Conservation (phyloP, 2,888 invertebrate species). For the Caenorhabditis sp. region DNA sequence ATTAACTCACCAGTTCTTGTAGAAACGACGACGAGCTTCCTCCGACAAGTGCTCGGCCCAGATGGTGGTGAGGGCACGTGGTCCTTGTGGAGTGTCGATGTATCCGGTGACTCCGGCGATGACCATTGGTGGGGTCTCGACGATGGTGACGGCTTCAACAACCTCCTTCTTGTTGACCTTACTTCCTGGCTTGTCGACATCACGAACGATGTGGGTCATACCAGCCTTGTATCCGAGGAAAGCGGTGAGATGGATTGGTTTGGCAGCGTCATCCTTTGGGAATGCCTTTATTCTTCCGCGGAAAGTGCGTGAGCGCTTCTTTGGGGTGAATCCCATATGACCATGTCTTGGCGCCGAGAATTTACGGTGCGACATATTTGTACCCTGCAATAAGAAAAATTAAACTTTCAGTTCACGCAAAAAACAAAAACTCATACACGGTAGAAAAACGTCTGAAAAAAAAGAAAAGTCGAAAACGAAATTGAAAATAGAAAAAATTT, state of each 20-base stretch:
- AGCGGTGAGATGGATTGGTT: constrained; percentile 91
- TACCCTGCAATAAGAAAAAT: constrained; percentile 31
- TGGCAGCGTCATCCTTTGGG: constrained; percentile 90
- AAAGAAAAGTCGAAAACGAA: not conserved
- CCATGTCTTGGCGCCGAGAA: constrained; percentile 99
- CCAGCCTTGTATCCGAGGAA: constrained; percentile 99
- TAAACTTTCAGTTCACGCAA: not conserved
- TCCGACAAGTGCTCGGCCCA: constrained; percentile 99
- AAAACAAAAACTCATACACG: not conserved
- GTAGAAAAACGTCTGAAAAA: constrained; percentile 4
- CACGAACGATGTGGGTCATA: constrained; percentile 98
- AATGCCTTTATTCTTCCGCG: constrained; percentile 99
- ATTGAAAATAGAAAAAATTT: constrained; percentile 1
- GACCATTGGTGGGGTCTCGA: constrained; percentile 98
- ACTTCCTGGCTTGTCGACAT: constrained; percentile 76
- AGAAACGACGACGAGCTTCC: constrained; percentile 96
- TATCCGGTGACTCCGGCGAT: constrained; percentile 95
- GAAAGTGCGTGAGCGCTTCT: constrained; percentile 93
- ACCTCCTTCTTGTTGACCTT: constrained; percentile 99
- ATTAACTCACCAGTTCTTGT: constrained; percentile 93
- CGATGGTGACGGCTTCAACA: constrained; percentile 95
- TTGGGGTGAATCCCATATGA: constrained; percentile 99
- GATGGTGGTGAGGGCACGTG: constrained; percentile 90
- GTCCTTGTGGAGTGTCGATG: constrained; percentile 96
- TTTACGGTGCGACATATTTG: constrained; percentile 89